A percentile compares a stretch with the other conserved stretches of the same genome.
Evolutionary conservation across 2,113 vertebrate genomes (phyloP).

Genomic region (Dermatemys mawii): DNA sequence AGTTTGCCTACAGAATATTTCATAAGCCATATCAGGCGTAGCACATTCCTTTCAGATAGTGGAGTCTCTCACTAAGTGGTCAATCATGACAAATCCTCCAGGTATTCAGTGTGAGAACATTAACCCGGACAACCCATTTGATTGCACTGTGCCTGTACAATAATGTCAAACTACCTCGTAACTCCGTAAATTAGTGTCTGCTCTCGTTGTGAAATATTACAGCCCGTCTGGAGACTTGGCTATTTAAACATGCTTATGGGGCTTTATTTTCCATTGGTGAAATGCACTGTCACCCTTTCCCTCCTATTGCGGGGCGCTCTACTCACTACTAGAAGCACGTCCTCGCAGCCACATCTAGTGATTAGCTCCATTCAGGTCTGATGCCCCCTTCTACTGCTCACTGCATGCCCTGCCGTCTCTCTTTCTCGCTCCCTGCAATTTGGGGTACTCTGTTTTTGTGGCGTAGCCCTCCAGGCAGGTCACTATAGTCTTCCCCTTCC

Average conservation of each 20-base stretch:
- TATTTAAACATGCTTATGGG: fast-evolving
- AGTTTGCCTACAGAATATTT: neutral
- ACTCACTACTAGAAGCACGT: too few relatives aligned
- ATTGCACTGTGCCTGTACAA: neutral
- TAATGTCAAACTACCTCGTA: neutral
- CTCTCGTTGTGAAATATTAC: neutral
- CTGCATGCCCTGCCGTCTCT: too few relatives aligned
- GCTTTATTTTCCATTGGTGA: neutral
- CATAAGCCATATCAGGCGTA: neutral
- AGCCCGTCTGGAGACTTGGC: neutral
- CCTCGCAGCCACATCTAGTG: too few relatives aligned
- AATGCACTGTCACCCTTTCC: neutral
- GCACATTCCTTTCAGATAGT: neutral
- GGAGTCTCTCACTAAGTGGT: neutral
- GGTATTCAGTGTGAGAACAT: fast-evolving
- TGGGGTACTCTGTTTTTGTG: too few relatives aligned
- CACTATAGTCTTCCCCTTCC: too few relatives aligned
- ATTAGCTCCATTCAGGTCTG: too few relatives aligned
- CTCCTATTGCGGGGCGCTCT: neutral
- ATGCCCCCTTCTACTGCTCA: too few relatives aligned
- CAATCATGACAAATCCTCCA: neutral
- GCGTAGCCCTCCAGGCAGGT: too few relatives aligned
- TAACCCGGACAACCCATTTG: neutral
- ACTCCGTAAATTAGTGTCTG: neutral
- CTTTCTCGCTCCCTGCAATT: too few relatives aligned